These are phyloP conservation scores for Therioaphis trifolii DNA, from an alignment of 2,888 invertebrate species.

Conservation along the genomic window DNA sequence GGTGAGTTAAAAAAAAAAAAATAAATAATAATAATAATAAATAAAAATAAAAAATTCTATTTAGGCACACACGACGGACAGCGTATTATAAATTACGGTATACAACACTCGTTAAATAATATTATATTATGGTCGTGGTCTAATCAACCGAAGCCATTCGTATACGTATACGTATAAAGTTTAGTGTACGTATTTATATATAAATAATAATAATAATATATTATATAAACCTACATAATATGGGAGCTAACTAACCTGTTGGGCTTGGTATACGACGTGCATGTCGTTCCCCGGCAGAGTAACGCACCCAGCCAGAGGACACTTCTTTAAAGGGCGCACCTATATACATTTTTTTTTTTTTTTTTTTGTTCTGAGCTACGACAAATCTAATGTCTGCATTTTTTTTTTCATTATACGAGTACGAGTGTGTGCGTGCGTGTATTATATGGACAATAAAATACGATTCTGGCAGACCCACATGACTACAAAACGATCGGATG, in stretches of 20 bases:
- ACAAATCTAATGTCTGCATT: slow-evolving; percentile 52
- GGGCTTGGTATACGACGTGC: background rate
- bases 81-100: too few relatives aligned
- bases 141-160: background rate
- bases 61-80: too few relatives aligned
- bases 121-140: too few relatives aligned
- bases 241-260: slow-evolving; percentile 19
- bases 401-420: slow-evolving; percentile 6
- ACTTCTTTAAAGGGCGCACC: slow-evolving; percentile 54
- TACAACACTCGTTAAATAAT: too few relatives aligned
- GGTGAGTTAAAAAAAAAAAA: too few relatives aligned
- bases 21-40: too few relatives aligned
- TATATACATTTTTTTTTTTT: slow-evolving; percentile 13
- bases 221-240: too few relatives aligned
- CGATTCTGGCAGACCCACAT: slow-evolving; percentile 60
- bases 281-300: background rate
- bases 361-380: slow-evolving; percentile 18
- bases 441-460: slow-evolving; percentile 58
- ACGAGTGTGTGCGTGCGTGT: background rate
- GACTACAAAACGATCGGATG: slow-evolving; percentile 64
- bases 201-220: background rate
- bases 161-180: background rate
- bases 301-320: slow-evolving; percentile 48
- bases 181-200: too few relatives aligned
- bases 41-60: too few relatives aligned